These are phyloP conservation scores for Calypte anna DNA, from an alignment of 2,113 vertebrate species.

Conservation along the genomic window DNA sequence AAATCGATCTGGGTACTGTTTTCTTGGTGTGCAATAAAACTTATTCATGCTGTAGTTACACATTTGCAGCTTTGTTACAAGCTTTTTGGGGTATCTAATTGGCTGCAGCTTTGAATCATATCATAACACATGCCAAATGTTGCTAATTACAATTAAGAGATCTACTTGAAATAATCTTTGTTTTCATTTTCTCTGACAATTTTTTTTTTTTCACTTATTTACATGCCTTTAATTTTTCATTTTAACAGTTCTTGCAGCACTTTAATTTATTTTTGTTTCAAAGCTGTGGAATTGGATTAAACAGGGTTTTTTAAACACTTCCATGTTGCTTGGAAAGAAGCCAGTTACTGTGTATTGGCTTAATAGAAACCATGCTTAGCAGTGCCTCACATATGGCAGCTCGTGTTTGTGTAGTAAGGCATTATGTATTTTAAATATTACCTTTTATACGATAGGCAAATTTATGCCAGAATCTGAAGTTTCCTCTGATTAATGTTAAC, in stretches of 20 bases:
- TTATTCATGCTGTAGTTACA: constrained; percentile 61
- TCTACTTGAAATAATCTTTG: constrained; percentile 68
- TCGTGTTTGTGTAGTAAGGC: constrained; percentile 33
- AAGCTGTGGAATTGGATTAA: constrained; percentile 60
- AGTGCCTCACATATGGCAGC: constrained; percentile 41
- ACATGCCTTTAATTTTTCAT: constrained; percentile 66
- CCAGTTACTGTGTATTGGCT: constrained; percentile 46
- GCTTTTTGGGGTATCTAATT: constrained; percentile 70
- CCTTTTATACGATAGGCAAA: constrained; percentile 36
- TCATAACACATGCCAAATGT: constrained; percentile 56
- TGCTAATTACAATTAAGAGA: constrained; percentile 72
- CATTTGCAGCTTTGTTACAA: constrained; percentile 67
- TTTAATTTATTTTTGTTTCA: constrained; percentile 66
- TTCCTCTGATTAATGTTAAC: constrained; percentile 65
- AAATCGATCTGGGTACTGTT: constrained; percentile 30
- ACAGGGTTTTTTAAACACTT: constrained; percentile 45
- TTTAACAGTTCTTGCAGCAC: constrained; percentile 48
- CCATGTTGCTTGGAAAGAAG: constrained; percentile 53
- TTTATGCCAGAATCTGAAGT: constrained; percentile 60
- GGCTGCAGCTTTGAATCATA: constrained; percentile 59
- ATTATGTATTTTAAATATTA: constrained; percentile 61
- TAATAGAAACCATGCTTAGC: constrained; percentile 61
- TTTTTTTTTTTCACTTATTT: constrained; percentile 48
- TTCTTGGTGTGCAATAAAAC: constrained; percentile 60
- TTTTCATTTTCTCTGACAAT: constrained; percentile 52